Base-by-base conservation (phyloP, 92 coral and sea anemone species). In the Epizoanthus rinbou region DNA sequence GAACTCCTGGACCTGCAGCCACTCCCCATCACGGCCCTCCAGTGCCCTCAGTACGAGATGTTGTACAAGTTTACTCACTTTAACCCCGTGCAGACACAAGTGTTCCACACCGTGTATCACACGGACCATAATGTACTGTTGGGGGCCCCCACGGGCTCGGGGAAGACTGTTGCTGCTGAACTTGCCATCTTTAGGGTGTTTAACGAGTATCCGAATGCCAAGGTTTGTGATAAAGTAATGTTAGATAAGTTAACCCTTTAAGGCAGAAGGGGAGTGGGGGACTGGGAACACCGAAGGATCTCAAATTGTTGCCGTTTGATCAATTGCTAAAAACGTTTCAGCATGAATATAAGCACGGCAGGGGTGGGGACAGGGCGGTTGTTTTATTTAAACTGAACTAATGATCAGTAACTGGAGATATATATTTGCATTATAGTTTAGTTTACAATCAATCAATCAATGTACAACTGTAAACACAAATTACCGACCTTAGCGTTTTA, bases 131-230 rank as follows among this genome's bases (percentile, higher is more conserved):
- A 94, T 80, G 98, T 97, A 19, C 84, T 97, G 54, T 94, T 97
- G 23, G 99, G 99, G 2, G 99, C 99, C n/a, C 99, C 99, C 62
- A 97, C 99, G 7, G 99, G 99, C 6, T 93, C 98, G 18, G 99
- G 99, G 1, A 97, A 97, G 64, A 97, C 99, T 17, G 88, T 94
- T n/a, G 97, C 91, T 0, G 99, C 99, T 60, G 99, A 97, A 59
- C 89, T 97, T 64, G 99, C 98, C 15, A 97, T 94, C 67, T 97
- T 97, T 41, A 92, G 99, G 50, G 93, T 97, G 60, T 97, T 97
- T 35, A 95, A 94, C 63, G 74, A 90, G 80, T 89, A 91, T 78
- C 99, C 99, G 0, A 91, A 91, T 47, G 86, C 95, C 57, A 97
- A 97, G 97, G 99, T 97, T 68, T 25, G 86, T 69, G 1, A 24